phyloP scores from a whole-genome alignment of 2,113 vertebrate species.

The Sinosuthora webbiana region DNA sequence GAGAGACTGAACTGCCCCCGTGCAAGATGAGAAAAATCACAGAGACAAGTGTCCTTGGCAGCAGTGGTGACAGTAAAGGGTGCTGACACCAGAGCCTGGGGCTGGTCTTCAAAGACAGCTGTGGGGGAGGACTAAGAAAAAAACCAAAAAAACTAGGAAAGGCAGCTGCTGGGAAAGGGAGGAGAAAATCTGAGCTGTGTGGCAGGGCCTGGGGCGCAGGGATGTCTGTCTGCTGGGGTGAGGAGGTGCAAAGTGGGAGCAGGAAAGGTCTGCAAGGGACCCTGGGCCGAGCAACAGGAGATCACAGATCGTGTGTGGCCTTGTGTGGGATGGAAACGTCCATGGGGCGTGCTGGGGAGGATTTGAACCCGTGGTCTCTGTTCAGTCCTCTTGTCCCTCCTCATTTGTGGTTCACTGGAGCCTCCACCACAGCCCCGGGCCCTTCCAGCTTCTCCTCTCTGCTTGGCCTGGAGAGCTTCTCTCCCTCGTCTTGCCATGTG shows the following conservation, averaged over 20 bases:
- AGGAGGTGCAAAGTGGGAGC: not conserved
- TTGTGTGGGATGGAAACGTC: not conserved
- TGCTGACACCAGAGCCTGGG: not conserved
- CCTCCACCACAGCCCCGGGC: not conserved
- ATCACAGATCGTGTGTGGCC: not conserved
- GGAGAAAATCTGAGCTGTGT: not conserved
- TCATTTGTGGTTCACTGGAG: not conserved
- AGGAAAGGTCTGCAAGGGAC: not conserved
- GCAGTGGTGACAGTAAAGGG: not conserved
- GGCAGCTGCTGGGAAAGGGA: not conserved
- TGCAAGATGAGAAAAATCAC: not conserved
- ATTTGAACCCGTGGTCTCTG: not conserved
- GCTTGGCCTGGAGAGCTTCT: constrained; percentile 4
- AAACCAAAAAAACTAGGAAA: not conserved
- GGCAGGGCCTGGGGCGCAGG: not conserved
- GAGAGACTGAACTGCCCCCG: not conserved
- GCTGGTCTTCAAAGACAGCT: not conserved
- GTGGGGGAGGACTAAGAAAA: not conserved
- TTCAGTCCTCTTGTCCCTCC: not conserved
- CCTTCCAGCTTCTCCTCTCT: not conserved
- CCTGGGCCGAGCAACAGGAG: not conserved
- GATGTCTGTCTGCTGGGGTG: not conserved
- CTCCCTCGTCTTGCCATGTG: not conserved
- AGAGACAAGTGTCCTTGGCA: not conserved
- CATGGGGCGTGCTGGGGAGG: not conserved